phyloP scores from a whole-genome alignment of 2,888 invertebrate genomes.

The Gymnoscelis rufifasciata region DNA sequence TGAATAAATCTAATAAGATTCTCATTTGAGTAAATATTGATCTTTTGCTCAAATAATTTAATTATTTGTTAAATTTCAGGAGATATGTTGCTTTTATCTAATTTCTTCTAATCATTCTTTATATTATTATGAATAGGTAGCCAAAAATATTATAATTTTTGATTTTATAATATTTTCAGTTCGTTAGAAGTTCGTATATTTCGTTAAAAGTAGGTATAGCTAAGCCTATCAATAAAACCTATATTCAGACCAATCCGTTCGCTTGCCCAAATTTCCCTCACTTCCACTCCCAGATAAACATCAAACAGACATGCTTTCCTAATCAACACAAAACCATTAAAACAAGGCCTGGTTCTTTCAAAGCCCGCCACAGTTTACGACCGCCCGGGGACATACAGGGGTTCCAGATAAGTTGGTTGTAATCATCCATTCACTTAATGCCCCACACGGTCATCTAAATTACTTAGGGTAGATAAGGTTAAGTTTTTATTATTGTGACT shows the following conservation, averaged over 20 bases:
- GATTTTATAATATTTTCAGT: no score
- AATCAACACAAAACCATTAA: slow-evolving; percentile 35
- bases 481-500: slow-evolving; percentile 68
- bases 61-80: no score
- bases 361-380: slow-evolving; percentile 37
- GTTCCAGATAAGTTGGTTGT: slow-evolving; percentile 53
- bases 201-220: no score
- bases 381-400: slow-evolving; percentile 29
- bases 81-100: no score
- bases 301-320: slow-evolving; percentile 10
- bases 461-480: slow-evolving; percentile 70
- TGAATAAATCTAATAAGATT: no score
- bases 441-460: slow-evolving; percentile 60
- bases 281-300: slow-evolving; percentile 1
- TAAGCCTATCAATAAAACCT: no score
- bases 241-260: neutral
- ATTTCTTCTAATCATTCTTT: no score
- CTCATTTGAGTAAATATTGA: no score
- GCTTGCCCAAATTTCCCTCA: neutral
- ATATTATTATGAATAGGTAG: no score
- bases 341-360: slow-evolving; percentile 30
- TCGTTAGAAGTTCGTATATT: no score
- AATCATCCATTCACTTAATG: slow-evolving; percentile 61
- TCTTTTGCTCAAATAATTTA: no score
- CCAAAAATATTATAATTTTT: no score